phyloP scores from a whole-genome alignment of 64 coral and sea anemone genomes.

The Platygyra sinensis region DNA sequence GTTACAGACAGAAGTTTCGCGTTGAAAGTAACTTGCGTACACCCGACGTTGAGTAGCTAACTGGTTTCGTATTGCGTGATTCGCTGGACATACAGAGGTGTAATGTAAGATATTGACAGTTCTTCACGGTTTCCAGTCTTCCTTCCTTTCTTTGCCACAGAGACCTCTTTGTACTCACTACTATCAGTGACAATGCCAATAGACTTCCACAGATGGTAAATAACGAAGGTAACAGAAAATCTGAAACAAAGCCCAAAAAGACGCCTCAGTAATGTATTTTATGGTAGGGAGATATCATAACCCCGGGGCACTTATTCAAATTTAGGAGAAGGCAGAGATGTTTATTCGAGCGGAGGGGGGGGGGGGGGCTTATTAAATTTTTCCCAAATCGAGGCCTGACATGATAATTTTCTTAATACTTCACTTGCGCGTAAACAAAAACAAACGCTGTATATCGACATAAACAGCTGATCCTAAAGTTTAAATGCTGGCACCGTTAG shows the following conservation, averaged over 20 bases:
- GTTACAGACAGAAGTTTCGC: too few relatives aligned
- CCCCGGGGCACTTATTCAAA: too few relatives aligned
- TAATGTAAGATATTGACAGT: background rate
- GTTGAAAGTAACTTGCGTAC: background rate
- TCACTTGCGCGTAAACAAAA: too few relatives aligned
- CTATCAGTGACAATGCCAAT: slow-evolving; percentile 22
- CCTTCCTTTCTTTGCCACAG: background rate
- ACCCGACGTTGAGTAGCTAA: background rate
- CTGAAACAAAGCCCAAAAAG: background rate
- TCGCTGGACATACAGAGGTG: slow-evolving; percentile 16
- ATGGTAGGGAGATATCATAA: background rate
- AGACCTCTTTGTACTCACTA: background rate
- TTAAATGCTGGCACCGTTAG: too few relatives aligned
- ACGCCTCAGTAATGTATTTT: background rate
- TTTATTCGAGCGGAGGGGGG: too few relatives aligned
- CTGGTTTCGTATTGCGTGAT: slow-evolving; percentile 17
- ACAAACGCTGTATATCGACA: too few relatives aligned
- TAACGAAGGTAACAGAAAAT: background rate
- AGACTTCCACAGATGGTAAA: slow-evolving; percentile 21
- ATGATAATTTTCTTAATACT: too few relatives aligned
- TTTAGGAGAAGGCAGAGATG: too few relatives aligned
- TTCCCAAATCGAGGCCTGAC: too few relatives aligned
- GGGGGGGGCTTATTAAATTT: too few relatives aligned
- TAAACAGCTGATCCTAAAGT: too few relatives aligned
- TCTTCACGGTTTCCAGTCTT: background rate